phyloP scores from a whole-genome alignment of 1,140 invertebrate species.

The Brachionus koreanus region DNA sequence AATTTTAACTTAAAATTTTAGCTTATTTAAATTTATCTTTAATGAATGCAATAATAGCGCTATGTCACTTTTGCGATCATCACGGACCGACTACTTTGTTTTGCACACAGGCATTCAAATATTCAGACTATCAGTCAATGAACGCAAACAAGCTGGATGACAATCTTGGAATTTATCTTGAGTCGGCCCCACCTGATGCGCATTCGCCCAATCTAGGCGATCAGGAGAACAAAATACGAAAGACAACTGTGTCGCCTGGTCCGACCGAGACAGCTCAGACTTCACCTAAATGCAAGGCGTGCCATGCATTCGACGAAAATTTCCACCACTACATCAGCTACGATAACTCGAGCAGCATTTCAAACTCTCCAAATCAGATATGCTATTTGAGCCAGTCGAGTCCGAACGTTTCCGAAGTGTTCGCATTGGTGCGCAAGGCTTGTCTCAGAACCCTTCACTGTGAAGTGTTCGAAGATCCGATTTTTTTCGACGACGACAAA shows the following conservation, averaged over 20 bases:
- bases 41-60: conserved; percentile 44
- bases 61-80: conserved; percentile 44
- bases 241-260: not conserved
- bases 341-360: not conserved
- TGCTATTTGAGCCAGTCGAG: conserved; percentile 33
- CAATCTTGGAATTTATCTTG: not conserved
- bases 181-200: not conserved
- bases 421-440: not conserved
- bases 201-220: not conserved
- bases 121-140: not conserved
- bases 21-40: not conserved
- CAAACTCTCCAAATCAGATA: not conserved
- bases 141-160: not conserved
- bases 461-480: conserved; percentile 42
- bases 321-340: conserved; percentile 40
- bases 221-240: not conserved
- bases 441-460: conserved; percentile 25
- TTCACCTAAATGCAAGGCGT: conserved; percentile 4
- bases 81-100: conserved; percentile 38
- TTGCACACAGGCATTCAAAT: conserved; percentile 40
- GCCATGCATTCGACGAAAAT: conserved; percentile 28
- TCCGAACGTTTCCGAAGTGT: conserved; percentile 11
- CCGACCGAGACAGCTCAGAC: not conserved
- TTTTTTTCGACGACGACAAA: conserved; percentile 38
- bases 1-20: not conserved